These are phyloP conservation scores for Laothoe populi DNA, from an alignment of 2,888 invertebrate genomes.

Conservation along the genomic window DNA sequence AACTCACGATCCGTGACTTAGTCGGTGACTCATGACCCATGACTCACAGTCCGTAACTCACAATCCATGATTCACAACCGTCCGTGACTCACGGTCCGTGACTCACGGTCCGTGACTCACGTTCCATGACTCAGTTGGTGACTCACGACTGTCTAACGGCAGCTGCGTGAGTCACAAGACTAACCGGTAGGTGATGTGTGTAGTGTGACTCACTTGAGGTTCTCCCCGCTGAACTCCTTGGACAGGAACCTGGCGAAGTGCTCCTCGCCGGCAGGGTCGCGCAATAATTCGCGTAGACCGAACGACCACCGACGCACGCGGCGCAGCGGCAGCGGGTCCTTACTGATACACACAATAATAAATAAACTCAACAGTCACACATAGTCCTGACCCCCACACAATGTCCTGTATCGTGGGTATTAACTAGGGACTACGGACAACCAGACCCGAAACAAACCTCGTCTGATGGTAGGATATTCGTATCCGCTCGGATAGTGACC, in stretches of 20 bases:
- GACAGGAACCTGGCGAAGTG: slow-evolving; percentile 98
- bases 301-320: slow-evolving; percentile 99
- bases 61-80: not conserved
- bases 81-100: not conserved
- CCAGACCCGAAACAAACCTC: no score
- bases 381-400: no score
- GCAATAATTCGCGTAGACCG: slow-evolving; percentile 96
- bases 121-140: no score
- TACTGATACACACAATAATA: slow-evolving; percentile 84
- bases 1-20: not conserved
- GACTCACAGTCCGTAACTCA: not conserved
- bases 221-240: slow-evolving; percentile 99
- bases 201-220: slow-evolving; percentile 91
- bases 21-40: not conserved
- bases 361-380: slow-evolving; percentile 12
- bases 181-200: not conserved
- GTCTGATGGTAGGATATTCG: no score
- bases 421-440: no score
- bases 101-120: not conserved
- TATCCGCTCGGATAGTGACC: no score
- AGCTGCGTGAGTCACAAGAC: no score
- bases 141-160: not conserved
- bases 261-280: slow-evolving; percentile 97
- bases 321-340: slow-evolving; percentile 94
- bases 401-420: no score